Evolutionary conservation across 2,888 invertebrate species (phyloP).

Genomic region (Branchipolynoe longqiensis): DNA sequence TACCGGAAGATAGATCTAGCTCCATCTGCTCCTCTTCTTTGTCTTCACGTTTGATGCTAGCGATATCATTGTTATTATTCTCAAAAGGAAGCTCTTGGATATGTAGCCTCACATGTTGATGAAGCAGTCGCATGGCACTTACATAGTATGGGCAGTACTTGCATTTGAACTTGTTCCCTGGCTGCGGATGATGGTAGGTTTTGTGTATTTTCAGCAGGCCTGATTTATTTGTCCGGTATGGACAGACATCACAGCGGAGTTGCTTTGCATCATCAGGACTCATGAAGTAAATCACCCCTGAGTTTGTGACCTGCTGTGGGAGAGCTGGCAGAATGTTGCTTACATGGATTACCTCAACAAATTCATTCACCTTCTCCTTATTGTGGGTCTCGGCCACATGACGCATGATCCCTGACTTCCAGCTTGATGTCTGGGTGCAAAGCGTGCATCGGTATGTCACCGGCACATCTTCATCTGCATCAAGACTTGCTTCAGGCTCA

Average conservation of each 20-base stretch:
- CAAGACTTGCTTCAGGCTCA: not conserved
- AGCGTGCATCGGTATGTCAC: conserved; percentile 48
- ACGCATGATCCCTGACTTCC: conserved; percentile 39
- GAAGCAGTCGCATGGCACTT: conserved; percentile 82
- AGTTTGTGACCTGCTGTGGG: conserved; percentile 43
- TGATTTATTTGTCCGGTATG: conserved; percentile 83
- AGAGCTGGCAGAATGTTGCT: conserved; percentile 48
- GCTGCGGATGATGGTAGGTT: conserved; percentile 87
- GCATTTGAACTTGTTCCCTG: conserved; percentile 89
- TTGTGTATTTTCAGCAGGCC: conserved; percentile 83
- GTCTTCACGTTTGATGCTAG: not conserved
- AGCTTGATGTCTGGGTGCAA: conserved; percentile 33
- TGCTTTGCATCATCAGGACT: conserved; percentile 66
- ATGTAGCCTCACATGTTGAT: conserved; percentile 87
- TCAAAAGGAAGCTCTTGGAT: conserved; percentile 58
- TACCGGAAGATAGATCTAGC: not conserved
- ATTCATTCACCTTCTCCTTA: conserved; percentile 27
- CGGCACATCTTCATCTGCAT: not conserved
- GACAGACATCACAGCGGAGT: conserved; percentile 87
- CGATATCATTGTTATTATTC: not conserved
- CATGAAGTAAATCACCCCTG: conserved; percentile 16
- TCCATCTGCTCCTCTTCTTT: not conserved
- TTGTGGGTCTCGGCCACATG: conserved; percentile 50
- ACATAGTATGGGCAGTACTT: conserved; percentile 91
- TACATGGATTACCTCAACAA: conserved; percentile 34